Evolutionary conservation across 1,140 invertebrate genomes (phyloP), one percentile per base, ranked within the genome.

Genomic region (Capitella teleta): DNA sequence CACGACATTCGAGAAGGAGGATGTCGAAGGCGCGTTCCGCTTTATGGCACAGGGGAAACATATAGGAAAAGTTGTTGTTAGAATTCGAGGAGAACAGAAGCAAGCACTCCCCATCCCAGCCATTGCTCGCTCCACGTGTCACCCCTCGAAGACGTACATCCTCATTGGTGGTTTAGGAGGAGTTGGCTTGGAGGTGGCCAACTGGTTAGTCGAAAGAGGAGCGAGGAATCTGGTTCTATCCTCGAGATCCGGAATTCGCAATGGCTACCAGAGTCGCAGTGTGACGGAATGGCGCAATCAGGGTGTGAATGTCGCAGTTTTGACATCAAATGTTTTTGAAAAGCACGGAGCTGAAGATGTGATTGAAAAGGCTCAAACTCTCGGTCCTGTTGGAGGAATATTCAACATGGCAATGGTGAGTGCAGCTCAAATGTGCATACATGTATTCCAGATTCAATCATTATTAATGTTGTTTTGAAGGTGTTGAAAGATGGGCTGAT

Each of bases 31-130:
- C 66, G 91, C 90, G 2, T 96, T 95, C 77, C 60, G 73, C 54
- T 97, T 80, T 65, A 96, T 98, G 88, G 91, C 90, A n/a, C 82
- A 86, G 1, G 92, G 92, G 30, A 93, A 91, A 74, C 92, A 97
- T 69, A 93, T 95, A 53, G 93, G 93, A 58, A 97, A 97, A 77
- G 91, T 98, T 12, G 61, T 96, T 10, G 64, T 96, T 38, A 85
- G 93, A 70, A 57, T 73, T n/a, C 44, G 60, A 36, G 64, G 67
- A 14, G 66, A 70, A 58, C 62, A 67, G 48, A 28, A 26, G n/a
- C 74, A 54, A 16, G 54, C 47, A 10, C n/a, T n/a, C n/a, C n/a
- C n/a, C n/a, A n/a, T n/a, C n/a, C n/a, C n/a, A n/a, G 86, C 87
- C 14, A 80, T 92, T 56, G 85, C 89, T 26, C 78, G 85, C 52